Evolutionary conservation across 2,888 invertebrate genomes (phyloP).

Genomic region (Neuroscelio doddi): DNA sequence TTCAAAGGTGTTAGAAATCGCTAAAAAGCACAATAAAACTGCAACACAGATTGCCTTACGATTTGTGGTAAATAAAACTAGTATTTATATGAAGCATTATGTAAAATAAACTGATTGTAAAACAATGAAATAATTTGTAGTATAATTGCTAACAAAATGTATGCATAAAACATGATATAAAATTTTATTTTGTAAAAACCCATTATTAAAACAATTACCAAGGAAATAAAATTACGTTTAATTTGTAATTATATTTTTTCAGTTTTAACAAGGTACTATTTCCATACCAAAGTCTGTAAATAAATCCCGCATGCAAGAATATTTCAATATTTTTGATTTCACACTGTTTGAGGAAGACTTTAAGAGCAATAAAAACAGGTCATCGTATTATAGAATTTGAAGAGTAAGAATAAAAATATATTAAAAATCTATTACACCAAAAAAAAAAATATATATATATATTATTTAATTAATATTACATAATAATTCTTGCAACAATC

Average conservation of each 20-base stretch:
- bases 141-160: no score
- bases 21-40: conserved; percentile 78
- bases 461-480: no score
- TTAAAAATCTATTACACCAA: neutral
- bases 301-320: conserved; percentile 76
- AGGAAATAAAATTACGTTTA: neutral
- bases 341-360: conserved; percentile 74
- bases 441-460: no score
- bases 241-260: conserved; percentile 17
- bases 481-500: neutral
- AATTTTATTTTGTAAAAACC: neutral
- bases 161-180: no score
- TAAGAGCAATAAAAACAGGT: conserved; percentile 75
- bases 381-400: conserved; percentile 77
- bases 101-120: neutral
- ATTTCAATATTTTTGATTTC: conserved; percentile 79
- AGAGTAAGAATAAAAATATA: conserved; percentile 73
- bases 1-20: conserved; percentile 76
- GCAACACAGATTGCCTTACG: conserved; percentile 81
- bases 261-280: conserved; percentile 70
- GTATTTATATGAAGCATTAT: neutral
- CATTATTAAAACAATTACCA: neutral
- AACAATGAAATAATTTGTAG: neutral
- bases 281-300: conserved; percentile 80
- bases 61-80: conserved; percentile 74